These are phyloP conservation scores for Caenorhabditis brenneri DNA, from an alignment of 1,140 invertebrate species.

Conservation along the genomic window DNA sequence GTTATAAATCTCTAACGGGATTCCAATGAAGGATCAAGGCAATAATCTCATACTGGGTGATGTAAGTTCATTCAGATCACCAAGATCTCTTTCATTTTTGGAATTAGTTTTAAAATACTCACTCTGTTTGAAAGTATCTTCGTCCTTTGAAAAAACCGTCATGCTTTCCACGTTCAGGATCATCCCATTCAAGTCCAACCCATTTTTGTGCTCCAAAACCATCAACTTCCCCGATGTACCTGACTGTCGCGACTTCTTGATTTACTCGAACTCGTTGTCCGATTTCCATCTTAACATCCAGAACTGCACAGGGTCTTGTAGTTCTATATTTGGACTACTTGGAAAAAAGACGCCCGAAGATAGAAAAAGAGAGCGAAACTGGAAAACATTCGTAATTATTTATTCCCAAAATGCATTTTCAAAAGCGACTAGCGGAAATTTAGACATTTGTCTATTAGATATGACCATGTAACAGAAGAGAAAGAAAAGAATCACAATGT, in stretches of 20 bases:
- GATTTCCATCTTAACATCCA: not conserved
- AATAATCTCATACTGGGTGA: not conserved
- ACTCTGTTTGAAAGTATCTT: conserved; percentile 50
- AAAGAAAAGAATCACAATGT: conserved; percentile 23
- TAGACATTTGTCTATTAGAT: not conserved
- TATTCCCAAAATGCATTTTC: conserved; percentile 9
- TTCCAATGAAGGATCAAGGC: no score
- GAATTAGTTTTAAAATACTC: not conserved
- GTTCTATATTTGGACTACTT: not conserved
- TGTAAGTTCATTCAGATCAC: not conserved
- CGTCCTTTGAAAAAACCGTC: conserved; percentile 50
- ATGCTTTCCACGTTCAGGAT: conserved; percentile 48
- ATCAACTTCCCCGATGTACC: conserved; percentile 45
- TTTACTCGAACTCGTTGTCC: conserved; percentile 14
- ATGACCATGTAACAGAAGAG: not conserved
- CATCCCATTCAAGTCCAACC: conserved; percentile 53
- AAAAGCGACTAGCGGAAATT: conserved; percentile 16
- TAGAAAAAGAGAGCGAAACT: not conserved
- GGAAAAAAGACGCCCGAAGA: conserved; percentile 5
- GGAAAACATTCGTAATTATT: not conserved
- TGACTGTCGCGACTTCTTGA: not conserved
- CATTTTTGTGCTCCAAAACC: conserved; percentile 44
- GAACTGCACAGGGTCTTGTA: not conserved
- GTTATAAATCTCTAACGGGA: no score
- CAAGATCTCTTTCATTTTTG: conserved; percentile 5